Evolutionary conservation across 2,888 invertebrate species (phyloP).

Genomic region (Diarsia brunnea): DNA sequence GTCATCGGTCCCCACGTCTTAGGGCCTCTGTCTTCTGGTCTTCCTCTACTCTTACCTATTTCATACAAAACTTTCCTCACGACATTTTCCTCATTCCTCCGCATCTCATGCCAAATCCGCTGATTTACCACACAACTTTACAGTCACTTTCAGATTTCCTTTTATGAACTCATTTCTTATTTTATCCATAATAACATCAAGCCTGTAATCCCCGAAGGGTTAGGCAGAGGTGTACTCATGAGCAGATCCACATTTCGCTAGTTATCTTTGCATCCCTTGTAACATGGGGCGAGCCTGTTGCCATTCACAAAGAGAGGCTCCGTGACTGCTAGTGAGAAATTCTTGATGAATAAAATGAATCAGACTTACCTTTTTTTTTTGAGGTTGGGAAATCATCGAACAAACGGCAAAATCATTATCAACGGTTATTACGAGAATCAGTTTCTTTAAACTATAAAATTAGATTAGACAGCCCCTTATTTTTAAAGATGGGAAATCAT

Average conservation of each 20-base stretch:
- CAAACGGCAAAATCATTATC: too few relatives aligned
- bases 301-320: background rate
- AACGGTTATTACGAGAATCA: too few relatives aligned
- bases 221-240: too few relatives aligned
- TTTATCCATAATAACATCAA: background rate
- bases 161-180: background rate
- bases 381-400: too few relatives aligned
- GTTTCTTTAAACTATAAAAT: too few relatives aligned
- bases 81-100: background rate
- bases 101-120: background rate
- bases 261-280: background rate
- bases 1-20: too few relatives aligned
- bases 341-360: background rate
- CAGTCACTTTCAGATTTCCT: background rate
- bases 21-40: too few relatives aligned
- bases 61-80: background rate
- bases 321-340: background rate
- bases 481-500: too few relatives aligned
- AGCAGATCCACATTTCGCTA: background rate
- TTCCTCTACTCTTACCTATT: background rate
- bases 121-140: background rate
- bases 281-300: background rate
- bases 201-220: background rate
- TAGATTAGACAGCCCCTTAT: too few relatives aligned
- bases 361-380: too few relatives aligned